These are phyloP conservation scores for Danio tinwini DNA, from an alignment of 2,797 vertebrate genomes.

Conservation along the genomic window DNA sequence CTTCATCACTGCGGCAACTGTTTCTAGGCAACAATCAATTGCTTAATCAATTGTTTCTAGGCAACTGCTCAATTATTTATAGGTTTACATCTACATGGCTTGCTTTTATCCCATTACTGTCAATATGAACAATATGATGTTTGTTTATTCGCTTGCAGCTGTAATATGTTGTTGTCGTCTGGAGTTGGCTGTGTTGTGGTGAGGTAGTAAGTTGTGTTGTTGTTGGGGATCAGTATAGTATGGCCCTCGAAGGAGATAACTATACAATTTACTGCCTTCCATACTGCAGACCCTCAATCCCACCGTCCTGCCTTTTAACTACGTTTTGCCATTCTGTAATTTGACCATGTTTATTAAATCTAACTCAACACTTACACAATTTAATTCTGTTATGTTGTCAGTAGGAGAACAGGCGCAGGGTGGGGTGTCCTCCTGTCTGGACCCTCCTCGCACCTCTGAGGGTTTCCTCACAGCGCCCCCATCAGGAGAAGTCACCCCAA, in stretches of 20 bases:
- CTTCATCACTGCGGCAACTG: conserved; percentile 18
- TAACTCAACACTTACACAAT: too few relatives aligned
- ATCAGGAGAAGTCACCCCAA: conserved; percentile 87
- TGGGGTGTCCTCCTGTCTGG: conserved; percentile 76
- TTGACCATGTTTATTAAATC: conserved; percentile 5
- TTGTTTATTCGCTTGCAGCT: not conserved
- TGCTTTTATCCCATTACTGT: not conserved
- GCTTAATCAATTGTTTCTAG: conserved; percentile 12
- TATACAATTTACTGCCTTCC: conserved; percentile 99
- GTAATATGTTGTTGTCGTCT: not conserved
- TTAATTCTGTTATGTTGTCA: conserved; percentile 35
- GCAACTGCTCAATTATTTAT: conserved; percentile 37
- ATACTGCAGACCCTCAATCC: conserved; percentile 63
- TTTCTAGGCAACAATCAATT: conserved; percentile 10
- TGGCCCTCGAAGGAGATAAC: conserved; percentile 91
- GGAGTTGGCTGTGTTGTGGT: conserved; percentile 75
- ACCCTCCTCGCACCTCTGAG: conserved; percentile 82
- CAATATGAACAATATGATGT: not conserved
- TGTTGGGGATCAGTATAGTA: conserved; percentile 88
- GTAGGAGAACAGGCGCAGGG: conserved; percentile 78
- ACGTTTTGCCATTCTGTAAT: not conserved
- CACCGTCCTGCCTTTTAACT: not conserved
- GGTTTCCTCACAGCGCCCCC: conserved; percentile 88
- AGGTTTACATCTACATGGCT: conserved; percentile 3
- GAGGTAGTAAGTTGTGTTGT: conserved; percentile 99